A percentile compares a stretch with the other conserved stretches of the same genome.
Conservation (phyloP, 2,888 invertebrate species). For the Polyommatus icarus region DNA sequence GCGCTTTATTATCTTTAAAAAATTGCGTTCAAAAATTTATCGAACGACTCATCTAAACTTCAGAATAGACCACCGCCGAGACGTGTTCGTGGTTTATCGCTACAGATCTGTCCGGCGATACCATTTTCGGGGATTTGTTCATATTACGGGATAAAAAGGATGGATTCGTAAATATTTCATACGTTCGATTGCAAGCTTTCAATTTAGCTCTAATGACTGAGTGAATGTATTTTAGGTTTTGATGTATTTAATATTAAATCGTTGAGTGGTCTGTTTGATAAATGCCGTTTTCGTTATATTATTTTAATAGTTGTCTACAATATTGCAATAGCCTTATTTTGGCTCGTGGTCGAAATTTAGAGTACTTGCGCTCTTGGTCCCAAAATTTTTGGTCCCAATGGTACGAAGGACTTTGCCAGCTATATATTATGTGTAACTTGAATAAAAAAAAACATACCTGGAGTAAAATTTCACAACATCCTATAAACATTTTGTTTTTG, state of each 20-base stretch:
- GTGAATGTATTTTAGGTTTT: slow-evolving; percentile 18
- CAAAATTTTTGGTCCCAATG: no score
- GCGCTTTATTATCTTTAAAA: neutral
- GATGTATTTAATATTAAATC: neutral
- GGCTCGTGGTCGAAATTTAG: no score
- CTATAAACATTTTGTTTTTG: no score
- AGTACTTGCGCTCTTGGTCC: no score
- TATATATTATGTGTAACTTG: no score
- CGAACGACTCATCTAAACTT: neutral
- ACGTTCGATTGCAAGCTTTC: slow-evolving; percentile 27
- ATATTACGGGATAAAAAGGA: slow-evolving; percentile 42
- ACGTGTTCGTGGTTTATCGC: slow-evolving; percentile 42
- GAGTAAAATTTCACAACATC: no score
- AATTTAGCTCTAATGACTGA: neutral
- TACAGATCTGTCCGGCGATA: slow-evolving; percentile 41
- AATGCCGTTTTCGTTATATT: no score
- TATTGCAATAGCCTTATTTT: no score
- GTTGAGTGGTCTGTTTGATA: no score
- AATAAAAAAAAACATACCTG: no score
- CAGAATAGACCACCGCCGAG: slow-evolving; percentile 12
- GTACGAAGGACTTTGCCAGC: no score
- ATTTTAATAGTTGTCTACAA: no score
- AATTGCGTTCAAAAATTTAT: neutral
- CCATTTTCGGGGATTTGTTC: slow-evolving; percentile 43
- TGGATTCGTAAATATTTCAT: slow-evolving; percentile 44